phyloP scores from a whole-genome alignment of 2,888 invertebrate species.

The Copidosoma aretas region DNA sequence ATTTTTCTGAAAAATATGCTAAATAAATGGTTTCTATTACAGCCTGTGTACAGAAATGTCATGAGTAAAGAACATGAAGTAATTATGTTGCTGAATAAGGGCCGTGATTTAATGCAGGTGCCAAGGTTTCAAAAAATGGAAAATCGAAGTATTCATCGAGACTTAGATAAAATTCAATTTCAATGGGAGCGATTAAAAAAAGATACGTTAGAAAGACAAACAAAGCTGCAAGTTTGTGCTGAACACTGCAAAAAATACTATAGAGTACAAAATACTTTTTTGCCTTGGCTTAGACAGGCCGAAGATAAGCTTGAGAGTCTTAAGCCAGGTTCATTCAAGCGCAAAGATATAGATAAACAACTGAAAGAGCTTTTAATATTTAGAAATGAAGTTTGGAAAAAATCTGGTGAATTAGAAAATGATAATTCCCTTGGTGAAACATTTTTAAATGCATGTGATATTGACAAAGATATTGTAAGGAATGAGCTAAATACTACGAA shows the following conservation, averaged over 20 bases:
- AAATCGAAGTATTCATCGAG: constrained; percentile 73
- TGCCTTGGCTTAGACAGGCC: constrained; percentile 86
- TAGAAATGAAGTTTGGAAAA: constrained; percentile 92
- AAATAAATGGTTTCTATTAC: constrained; percentile 30
- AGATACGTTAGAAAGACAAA: constrained; percentile 85
- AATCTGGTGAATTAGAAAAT: constrained; percentile 91
- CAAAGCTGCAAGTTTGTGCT: constrained; percentile 81
- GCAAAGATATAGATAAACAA: constrained; percentile 86
- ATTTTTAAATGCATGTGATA: constrained; percentile 86
- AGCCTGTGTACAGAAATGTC: constrained; percentile 86
- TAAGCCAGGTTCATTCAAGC: constrained; percentile 80
- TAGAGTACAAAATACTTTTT: constrained; percentile 81
- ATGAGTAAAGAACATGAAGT: constrained; percentile 91
- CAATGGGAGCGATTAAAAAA: constrained; percentile 92
- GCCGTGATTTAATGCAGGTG: constrained; percentile 70
- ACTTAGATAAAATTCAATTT: constrained; percentile 86
- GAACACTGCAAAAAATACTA: constrained; percentile 92
- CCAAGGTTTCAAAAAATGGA: constrained; percentile 63
- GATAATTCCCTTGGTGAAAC: constrained; percentile 85
- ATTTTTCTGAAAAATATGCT: neutral
- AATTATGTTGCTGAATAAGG: constrained; percentile 92
- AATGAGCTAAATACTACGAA: constrained; percentile 81
- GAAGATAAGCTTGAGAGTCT: constrained; percentile 84
- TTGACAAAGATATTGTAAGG: constrained; percentile 88
- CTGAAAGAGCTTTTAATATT: constrained; percentile 86